Base-by-base conservation (phyloP, 2,888 invertebrate genomes). In the Spisula solida region DNA sequence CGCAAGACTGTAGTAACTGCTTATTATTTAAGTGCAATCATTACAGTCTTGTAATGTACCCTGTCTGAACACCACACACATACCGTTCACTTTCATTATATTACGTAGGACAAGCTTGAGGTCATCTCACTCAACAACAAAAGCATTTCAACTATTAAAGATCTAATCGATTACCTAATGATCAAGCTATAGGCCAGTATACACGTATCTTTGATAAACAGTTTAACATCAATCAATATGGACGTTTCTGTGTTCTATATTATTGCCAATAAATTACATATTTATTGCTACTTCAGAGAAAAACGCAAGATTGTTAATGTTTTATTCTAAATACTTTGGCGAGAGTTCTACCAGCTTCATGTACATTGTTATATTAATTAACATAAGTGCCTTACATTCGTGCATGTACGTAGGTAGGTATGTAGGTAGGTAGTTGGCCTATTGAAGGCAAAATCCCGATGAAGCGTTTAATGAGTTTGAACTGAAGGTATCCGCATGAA, bases 351-450 rank as follows among this genome's bases (percentile, higher is more conserved):
- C 60, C 8, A n/a, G 75, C 31, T 56, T 56, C 56, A 70, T 41
- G 41, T 75, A 75, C 34, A 18, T 31, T 75, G 75, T 75, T 75
- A 75, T 34, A 75, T 75, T 75, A 75, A 75, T 75, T 75, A 75
- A 16, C 34, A 29, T 75, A 75, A 34, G 31, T 75, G 75, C 20
- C 31, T 75, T 14, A 75, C 75, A 75, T 31, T 14, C 75, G 31
- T 31, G 14, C 12, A 16, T 16, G 34, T 18, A 31, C 25, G 31
- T 18, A 18, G 4, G 41, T 41, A 41, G 41, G 41, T 41, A 41
- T 41, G 41, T 41, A 41, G 8, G 41, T 41, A 41, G 8, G 41
- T 41, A 41, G 41, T 8, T 41, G 4, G 41, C 8, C 41, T 41
- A 41, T 25, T 60, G 25, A 60, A 60, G n/a, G 20, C 60, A 60